Percentiles rank a stretch among this genome's conserved stretches.
phyloP scores from a whole-genome alignment of 2,797 vertebrate species.

The Aratinga solstitialis region DNA sequence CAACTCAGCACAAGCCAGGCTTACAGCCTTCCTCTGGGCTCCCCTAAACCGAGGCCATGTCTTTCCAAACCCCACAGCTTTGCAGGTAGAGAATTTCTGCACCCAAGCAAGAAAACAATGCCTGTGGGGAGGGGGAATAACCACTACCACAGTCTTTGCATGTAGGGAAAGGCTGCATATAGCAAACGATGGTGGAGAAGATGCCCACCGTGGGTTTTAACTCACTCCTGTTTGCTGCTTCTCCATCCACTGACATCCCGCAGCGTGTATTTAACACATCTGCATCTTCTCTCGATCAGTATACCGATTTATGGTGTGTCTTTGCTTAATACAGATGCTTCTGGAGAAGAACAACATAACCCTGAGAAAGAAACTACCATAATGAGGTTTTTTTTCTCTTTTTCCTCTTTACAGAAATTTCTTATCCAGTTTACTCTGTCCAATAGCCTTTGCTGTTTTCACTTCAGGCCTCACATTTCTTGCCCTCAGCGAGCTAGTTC shows the following conservation, averaged over 20 bases:
- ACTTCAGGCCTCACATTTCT: background rate
- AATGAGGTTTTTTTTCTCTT: background rate
- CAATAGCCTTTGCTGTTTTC: background rate
- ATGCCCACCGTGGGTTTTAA: background rate
- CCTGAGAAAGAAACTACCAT: background rate
- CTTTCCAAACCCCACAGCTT: background rate
- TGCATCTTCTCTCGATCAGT: background rate
- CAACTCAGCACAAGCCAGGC: rapidly evolving
- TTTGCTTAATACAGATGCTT: background rate
- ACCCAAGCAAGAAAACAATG: background rate
- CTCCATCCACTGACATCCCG: background rate
- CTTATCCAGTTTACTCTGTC: background rate
- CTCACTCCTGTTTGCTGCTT: background rate
- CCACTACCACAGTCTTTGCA: background rate
- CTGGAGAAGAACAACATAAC: background rate
- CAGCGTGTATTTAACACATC: background rate
- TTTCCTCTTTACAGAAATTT: background rate
- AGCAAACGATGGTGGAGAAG: background rate
- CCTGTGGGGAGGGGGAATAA: background rate
- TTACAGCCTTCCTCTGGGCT: background rate
- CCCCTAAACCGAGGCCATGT: background rate
- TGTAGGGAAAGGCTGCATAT: background rate
- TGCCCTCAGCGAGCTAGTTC: background rate
- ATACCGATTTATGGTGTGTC: background rate
- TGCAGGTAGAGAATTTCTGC: background rate